Percentiles rank a stretch among this genome's conserved stretches.
phyloP scores from a whole-genome alignment of 2,797 vertebrate species.

The Emys orbicularis region DNA sequence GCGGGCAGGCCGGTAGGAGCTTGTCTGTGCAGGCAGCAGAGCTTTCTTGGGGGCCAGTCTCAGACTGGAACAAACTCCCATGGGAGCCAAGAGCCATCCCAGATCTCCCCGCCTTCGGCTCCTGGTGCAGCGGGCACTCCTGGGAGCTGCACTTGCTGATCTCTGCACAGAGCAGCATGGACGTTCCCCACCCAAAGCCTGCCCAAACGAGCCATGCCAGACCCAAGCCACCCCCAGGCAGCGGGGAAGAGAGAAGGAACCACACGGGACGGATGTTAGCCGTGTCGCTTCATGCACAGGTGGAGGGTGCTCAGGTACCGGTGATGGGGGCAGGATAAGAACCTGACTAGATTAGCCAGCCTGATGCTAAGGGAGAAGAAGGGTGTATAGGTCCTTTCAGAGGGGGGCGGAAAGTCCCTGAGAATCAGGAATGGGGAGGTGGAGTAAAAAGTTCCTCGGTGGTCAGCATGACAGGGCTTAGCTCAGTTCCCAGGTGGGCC shows the following conservation, averaged over 20 bases:
- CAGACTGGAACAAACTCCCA: not conserved
- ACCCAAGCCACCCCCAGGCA: not conserved
- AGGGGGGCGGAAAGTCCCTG: too few species aligned
- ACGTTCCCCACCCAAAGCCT: too few species aligned
- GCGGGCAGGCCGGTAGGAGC: not conserved
- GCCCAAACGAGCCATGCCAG: too few species aligned
- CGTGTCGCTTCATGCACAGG: too few species aligned
- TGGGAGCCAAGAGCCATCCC: not conserved
- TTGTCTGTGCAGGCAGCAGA: not conserved
- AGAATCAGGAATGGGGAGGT: too few species aligned
- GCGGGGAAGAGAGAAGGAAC: not conserved
- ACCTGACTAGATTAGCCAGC: not conserved
- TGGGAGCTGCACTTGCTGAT: too few species aligned
- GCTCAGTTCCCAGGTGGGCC: not conserved
- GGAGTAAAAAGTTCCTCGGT: too few species aligned
- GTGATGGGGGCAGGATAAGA: not conserved
- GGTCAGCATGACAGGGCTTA: too few species aligned
- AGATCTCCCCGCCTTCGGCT: too few species aligned
- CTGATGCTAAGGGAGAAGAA: not conserved
- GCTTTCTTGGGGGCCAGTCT: not conserved
- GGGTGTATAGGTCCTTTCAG: not conserved
- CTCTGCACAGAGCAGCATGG: too few species aligned
- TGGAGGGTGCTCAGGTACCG: too few species aligned
- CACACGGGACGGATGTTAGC: not conserved
- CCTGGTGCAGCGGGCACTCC: too few species aligned